Evolutionary conservation across 1,140 invertebrate species (phyloP), one percentile per base, ranked within the genome.

Genomic region (Aphaenogaster ashmeadi): DNA sequence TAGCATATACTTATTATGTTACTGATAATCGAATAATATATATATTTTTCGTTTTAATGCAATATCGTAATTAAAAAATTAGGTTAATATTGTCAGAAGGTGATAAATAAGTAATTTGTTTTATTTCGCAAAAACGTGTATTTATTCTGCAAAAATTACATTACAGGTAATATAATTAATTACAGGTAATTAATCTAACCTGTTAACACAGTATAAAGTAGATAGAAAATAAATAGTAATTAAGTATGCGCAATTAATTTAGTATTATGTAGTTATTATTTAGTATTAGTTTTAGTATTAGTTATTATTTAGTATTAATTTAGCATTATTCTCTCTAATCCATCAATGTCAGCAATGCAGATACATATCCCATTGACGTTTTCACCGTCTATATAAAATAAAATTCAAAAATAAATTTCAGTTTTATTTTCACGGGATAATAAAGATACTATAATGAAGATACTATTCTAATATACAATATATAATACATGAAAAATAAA

Each of bases 321-420:
- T 7, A 33, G 13, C 1, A 56, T 27, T 64, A 56, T 54, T 11
- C 1, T 21, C 7, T 52, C 8, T 50, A 64, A n/a, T 56, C 15
- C 27, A 9, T 83, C 15, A 83, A n/a, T 33, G 79, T 44, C 21
- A 72, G 2, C 38, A 83, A 36, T 41, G 15, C 38, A 33, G 79
- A 83, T 72, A 83, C 0, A 6, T 83, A 83, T 56, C 66, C 66
- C 66, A 83, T 44, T 83, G 79, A 41, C 2, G 66, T 72, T 44
- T 83, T 81, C 11, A 81, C 15, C 6, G 21, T 33, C 79, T 81
- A 52, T 13, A 54, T 15, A 47, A 2, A 52, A 38, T 50, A 67
- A 21, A 52, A 80, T 52, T 67, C 3, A 7, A n/a, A 62, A 11
- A 44, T 78, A 21, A 18, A 27, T 11, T 54, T 41, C 8, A 33